Base-by-base conservation (phyloP, 2,113 vertebrate species). In the Rhizomys pruinosus region DNA sequence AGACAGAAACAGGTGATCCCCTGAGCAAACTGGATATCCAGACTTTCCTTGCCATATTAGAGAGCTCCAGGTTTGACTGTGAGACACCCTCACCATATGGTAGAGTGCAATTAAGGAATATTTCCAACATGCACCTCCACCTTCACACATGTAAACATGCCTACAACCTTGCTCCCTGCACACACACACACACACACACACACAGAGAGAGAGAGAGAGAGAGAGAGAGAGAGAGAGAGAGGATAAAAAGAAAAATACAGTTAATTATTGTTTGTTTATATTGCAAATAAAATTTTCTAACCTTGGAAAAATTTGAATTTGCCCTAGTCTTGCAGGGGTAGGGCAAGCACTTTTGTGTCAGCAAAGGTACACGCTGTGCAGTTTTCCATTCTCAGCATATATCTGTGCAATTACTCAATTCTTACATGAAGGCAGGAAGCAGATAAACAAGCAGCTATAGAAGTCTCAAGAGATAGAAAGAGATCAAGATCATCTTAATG, bases 401-500 rank as follows among this genome's bases (percentile, higher is more conserved):
- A 37, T 93, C 92, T 95, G 87, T 74, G 76, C 78, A 66, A 74
- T 96, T 94, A 97, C 84, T 96, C 5, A 0, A 0, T 78, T 96
- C 96, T 73, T 96, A 92, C 42, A 91, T 0, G 44, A 81, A 95
- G 66, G 27, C 76, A 87, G 88, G 84, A 97, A 96, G 71, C 87
- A 96, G 95, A 96, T 95, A 97, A 96, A 95, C 92, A 97, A 95
- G 69, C 55, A 79, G 10, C 42, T 95, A 37, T 42, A 5, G 81
- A 91, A 66, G 3, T 76, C 96, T 90, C 95, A 95, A 90, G 96
- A 97, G 96, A 78, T 96, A 80, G 90, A 96, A 97, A 94, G 0
- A 96, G 85, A 97, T 97, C 90, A 90, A 93, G 68, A 93, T 97
- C 82, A 42, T 95, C 95, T 93, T 88, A 97, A 96, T 97, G 90